phyloP scores from a whole-genome alignment of 1,140 invertebrate species.

The Caenorhabditis remanei region DNA sequence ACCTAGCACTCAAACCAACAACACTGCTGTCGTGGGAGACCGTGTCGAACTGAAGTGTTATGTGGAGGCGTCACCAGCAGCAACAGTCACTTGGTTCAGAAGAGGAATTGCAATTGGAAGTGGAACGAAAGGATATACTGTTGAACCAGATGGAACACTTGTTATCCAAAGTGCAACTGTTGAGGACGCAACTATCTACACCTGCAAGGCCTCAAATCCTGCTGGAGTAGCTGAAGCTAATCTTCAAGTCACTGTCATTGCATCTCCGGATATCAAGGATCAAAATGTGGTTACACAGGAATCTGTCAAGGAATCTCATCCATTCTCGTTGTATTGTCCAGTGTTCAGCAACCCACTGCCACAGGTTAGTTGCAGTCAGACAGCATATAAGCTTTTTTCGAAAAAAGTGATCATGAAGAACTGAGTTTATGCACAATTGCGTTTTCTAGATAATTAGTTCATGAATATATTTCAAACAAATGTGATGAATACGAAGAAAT shows the following conservation, averaged over 20 bases:
- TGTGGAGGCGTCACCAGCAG: conserved; percentile 63
- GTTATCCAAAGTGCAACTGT: conserved; percentile 85
- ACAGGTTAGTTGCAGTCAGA: conserved; percentile 20
- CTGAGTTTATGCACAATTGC: too few relatives aligned
- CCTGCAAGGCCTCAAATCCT: conserved; percentile 86
- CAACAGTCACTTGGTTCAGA: conserved; percentile 63
- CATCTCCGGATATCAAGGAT: conserved; percentile 69
- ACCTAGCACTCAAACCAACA: conserved; percentile 60
- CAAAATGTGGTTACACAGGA: conserved; percentile 64
- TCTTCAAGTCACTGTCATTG: conserved; percentile 80
- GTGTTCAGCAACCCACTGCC: conserved; percentile 69
- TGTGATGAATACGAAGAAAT: too few relatives aligned
- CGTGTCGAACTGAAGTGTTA: conserved; percentile 62
- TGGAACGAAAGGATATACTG: conserved; percentile 48
- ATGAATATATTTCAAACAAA: too few relatives aligned
- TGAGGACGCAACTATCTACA: conserved; percentile 86
- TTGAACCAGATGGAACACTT: conserved; percentile 78
- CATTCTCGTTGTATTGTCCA: conserved; percentile 71
- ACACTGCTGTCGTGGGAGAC: conserved; percentile 64
- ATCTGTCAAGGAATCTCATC: conserved; percentile 64
- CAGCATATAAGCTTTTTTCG: background rate
- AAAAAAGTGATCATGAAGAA: background rate
- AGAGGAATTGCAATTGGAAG: conserved; percentile 59
- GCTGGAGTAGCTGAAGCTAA: conserved; percentile 82
- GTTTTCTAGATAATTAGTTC: too few relatives aligned